Evolutionary conservation across 2,113 vertebrate species (phyloP), one percentile per base, ranked within the genome.

Genomic region (Pseudolaguvia tuberculata): DNA sequence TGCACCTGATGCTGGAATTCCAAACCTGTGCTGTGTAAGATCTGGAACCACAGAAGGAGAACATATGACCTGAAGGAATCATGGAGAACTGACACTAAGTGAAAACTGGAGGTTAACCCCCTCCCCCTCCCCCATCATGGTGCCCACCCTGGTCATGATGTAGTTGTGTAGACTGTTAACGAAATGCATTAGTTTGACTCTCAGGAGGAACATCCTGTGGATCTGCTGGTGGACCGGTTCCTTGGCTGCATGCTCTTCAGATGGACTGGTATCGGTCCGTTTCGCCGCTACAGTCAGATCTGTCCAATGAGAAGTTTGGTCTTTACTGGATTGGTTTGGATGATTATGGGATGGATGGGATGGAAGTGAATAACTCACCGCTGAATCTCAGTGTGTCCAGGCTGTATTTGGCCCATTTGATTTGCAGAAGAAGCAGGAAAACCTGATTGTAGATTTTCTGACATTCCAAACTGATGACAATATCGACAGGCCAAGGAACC

Each of bases 381-480:
- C 93, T 93, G 89, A 99, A 99, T 18, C 95, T 87, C 70, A 99
- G 87, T 14, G 94, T 95, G 86, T 99, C 97, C 76, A 99, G 88
- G 82, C 95, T 97, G 72, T 99, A 98, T 75, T 99, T 99, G 71
- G 96, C 95, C 96, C 96, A 98, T 80, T 99, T 99, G 81, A 99
- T 99, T 89, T 99, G 95, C 74, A 99, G 80, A 74, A 99, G 88
- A 14, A 99, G 94, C 29, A 98, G 91, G 80, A 98, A 99, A 57
- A 99, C 95, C 80, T 99, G 97, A 83, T 97, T 98, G 90, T 98
- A 98, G 85, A 98, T 98, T 91, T 96, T 98, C 88, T 99, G 96
- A 84, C 96, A 98, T 85, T 98, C 96, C 4, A 91, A 92, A 86
- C 96, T 99, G 89, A 99, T 98, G 77, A 99, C 97, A 66, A 99